A percentile compares a stretch with the other conserved stretches of the same genome.
Evolutionary conservation across 2,113 vertebrate genomes (phyloP).

Genomic region (Puffinus mauretanicus): DNA sequence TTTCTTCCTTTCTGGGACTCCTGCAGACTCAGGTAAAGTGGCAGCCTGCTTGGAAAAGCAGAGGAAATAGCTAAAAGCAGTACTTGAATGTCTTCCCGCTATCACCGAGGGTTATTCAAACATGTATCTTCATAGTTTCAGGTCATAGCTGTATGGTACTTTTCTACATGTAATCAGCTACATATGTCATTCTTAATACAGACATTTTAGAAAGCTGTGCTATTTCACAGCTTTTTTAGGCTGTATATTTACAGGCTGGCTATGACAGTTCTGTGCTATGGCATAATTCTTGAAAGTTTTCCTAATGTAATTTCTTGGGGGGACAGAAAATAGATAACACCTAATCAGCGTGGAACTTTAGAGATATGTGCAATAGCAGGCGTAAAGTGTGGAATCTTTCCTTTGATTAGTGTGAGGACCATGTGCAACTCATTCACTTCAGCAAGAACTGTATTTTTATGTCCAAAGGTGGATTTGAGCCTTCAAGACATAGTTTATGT

Average conservation of each 20-base stretch:
- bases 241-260: background rate
- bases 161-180: background rate
- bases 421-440: background rate
- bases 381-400: background rate
- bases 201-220: background rate
- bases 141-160: background rate
- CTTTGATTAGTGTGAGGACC: background rate
- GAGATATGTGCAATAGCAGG: background rate
- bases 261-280: background rate
- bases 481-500: background rate
- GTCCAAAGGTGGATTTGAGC: background rate
- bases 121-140: background rate
- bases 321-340: background rate
- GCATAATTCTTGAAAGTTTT: background rate
- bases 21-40: background rate
- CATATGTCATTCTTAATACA: background rate
- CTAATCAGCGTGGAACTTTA: background rate
- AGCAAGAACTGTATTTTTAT: background rate
- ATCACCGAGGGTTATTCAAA: background rate
- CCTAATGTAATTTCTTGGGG: background rate
- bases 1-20: background rate
- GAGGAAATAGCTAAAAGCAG: background rate
- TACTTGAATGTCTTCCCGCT: background rate
- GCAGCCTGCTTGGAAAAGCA: background rate
- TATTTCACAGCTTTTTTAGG: background rate